phyloP scores from a whole-genome alignment of 2,888 invertebrate genomes.

The Agrochola macilenta region DNA sequence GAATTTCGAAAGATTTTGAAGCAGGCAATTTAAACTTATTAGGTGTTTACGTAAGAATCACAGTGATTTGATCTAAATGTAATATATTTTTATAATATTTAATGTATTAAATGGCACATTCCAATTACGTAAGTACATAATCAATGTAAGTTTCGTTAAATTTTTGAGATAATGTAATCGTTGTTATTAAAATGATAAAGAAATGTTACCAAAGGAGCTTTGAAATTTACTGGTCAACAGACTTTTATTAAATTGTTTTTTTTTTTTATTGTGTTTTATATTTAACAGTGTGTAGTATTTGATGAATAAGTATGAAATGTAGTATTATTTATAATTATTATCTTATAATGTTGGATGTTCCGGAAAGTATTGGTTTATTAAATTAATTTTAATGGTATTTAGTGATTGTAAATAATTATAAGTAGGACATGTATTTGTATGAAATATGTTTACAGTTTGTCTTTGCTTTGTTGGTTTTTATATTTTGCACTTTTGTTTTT shows the following conservation, averaged over 20 bases:
- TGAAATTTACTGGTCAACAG: conserved; percentile 50
- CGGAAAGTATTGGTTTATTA: conserved; percentile 51
- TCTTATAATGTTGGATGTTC: conserved; percentile 20
- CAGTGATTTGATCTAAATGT: conserved; percentile 46
- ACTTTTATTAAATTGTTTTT: conserved; percentile 22
- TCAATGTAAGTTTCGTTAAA: conserved; percentile 59
- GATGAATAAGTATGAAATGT: background rate
- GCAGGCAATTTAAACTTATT: conserved; percentile 36
- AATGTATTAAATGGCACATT: conserved; percentile 66
- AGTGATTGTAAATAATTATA: conserved; percentile 27
- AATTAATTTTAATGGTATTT: conserved; percentile 19
- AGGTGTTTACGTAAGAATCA: conserved; percentile 9
- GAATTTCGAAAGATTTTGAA: conserved; percentile 1
- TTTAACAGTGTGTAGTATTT: conserved; percentile 20
- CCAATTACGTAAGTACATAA: conserved; percentile 63
- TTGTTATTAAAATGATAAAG: conserved; percentile 48
- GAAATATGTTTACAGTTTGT: conserved; percentile 29
- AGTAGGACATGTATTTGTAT: conserved; percentile 15
- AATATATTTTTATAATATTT: conserved; percentile 61
- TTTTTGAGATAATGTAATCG: conserved; percentile 51
- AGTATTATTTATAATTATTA: conserved; percentile 40
- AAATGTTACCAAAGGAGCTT: conserved; percentile 75
- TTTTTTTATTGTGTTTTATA: conserved; percentile 33
- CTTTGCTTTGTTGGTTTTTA: conserved; percentile 49
- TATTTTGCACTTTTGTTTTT: conserved; percentile 58